Evolutionary conservation across 53 echinoderm and acorn worm species (phyloP).

Genomic region (Paelopatides confundens): DNA sequence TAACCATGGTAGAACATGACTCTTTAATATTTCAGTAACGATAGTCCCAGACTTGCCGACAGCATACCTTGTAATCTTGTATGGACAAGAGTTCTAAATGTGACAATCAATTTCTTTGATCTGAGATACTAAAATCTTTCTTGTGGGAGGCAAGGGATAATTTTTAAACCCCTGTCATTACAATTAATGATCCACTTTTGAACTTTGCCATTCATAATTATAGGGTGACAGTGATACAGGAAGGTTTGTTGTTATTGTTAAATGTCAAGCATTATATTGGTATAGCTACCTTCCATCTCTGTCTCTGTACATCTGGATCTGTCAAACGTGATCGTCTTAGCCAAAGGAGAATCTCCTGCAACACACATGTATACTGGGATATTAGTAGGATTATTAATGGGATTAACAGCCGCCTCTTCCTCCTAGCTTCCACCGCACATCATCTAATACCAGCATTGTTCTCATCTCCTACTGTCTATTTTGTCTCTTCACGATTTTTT

Average conservation of each 20-base stretch:
- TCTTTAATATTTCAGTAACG: neutral
- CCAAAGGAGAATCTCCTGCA: too few relatives aligned
- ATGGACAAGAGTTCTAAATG: neutral
- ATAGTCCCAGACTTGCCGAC: neutral
- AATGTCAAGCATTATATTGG: neutral
- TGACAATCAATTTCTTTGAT: neutral
- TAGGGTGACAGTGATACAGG: neutral
- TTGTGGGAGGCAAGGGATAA: neutral
- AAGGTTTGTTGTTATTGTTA: neutral
- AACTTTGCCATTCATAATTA: slow-evolving; percentile 32
- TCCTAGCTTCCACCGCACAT: too few relatives aligned
- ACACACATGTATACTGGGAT: too few relatives aligned
- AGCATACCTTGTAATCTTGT: neutral
- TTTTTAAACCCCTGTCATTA: neutral
- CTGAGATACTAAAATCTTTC: neutral
- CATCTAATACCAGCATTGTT: too few relatives aligned
- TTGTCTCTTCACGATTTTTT: too few relatives aligned
- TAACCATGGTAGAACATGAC: neutral
- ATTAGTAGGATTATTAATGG: too few relatives aligned
- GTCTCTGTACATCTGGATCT: too few relatives aligned
- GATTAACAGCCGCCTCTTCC: too few relatives aligned
- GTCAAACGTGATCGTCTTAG: too few relatives aligned
- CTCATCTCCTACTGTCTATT: too few relatives aligned
- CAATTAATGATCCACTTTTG: slow-evolving; percentile 1
- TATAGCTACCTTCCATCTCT: too few relatives aligned